Base-by-base conservation (phyloP, 2,888 invertebrate species). In the Bombyx huttoni region DNA sequence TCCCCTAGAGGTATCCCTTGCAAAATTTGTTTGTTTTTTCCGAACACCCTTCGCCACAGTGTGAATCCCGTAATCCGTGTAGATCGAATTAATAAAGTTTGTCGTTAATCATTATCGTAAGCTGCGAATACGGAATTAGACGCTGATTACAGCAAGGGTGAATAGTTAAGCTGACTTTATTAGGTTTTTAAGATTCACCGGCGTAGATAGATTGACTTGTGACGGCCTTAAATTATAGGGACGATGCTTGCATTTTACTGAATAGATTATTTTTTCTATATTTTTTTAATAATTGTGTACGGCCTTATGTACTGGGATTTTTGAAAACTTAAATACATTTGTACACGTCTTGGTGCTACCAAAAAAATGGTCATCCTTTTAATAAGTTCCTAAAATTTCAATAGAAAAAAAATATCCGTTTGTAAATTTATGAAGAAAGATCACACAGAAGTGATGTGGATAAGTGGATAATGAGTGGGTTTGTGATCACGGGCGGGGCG, bases 71-170 rank as follows among this genome's bases (percentile, higher is more conserved):
- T 87, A 87, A 88, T 85, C 86, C 85, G 56, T 63, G 72, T 67
- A 75, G 80, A 84, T 86, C 81, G 86, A 84, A 87, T 88, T 87
- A 88, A 86, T 85, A 83, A 80, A 79, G 73, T 78, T 75, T 76
- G 84, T 86, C 87, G 87, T 87, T 86, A 77, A 86, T 87, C 87
- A 88, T 88, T 86, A 86, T 82, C 65, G 83, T 84, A 80, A 86
- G 82, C 85, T 78, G 65, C 70, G 84, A 83, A 83, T 82, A 79
- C 78, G 58, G 69, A 78, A 83, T 83, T 77, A 86, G 86, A 86
- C 85, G 73, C 73, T 85, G 85, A 88, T 87, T 80, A 71, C 78
- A 68, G 63, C 63, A 71, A 76, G 79, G 84, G 81, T 79, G 83
- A 73, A 75, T 65, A 65, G 64, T 58, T 79, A 79, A 79, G 74